Base-by-base conservation (phyloP, 2,888 invertebrate species). In the Incurvaria masculella region DNA sequence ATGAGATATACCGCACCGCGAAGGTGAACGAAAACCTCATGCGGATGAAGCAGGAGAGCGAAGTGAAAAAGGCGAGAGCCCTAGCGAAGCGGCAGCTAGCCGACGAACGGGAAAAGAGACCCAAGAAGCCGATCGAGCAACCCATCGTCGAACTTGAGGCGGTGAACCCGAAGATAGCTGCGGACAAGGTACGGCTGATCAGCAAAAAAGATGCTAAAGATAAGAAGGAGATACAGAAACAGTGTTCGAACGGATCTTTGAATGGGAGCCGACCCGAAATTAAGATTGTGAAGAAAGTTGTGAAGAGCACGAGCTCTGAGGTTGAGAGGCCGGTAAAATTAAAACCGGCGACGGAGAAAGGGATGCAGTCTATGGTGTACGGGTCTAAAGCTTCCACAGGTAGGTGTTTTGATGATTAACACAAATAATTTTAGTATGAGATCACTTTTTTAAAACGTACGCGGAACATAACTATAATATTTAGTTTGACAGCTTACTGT, bases 1-100 rank as follows among this genome's bases (percentile, higher is more conserved):
- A 74, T 39, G 72, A 73, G 45, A 57, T 64, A 33, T 74, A 73
- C 44, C 60, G 79, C 51, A 79, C 79, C 17, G 71, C 80, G 18
- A 82, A 81, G 57, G 74, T 80, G 0, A 79, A 72, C 54, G 82
- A 83, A 58, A 73, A 74, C 40, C 55, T 79, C 19, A 72, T 73
- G 65, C 67, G 69, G 55, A 57, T 76, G 49, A 72, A 75, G 53
- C 70, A 68, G 49, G 74, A 73, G 41, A 72, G 72, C 48, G 79
- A 75, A 52, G 52, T 61, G 42, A 70, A 74, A 55, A 63, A 66
- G 53, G 63, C 68, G 8, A 72, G 65, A 52, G 69, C 67, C 45
- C 51, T 65, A 21, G 61, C 65, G 1, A 76, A 67, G 58, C 71
- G 63, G 50, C 64, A 65, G 33, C 52, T 59, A 0, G 44, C 51